phyloP scores from a whole-genome alignment of 2,888 invertebrate genomes.

The Conistra vaccinii region DNA sequence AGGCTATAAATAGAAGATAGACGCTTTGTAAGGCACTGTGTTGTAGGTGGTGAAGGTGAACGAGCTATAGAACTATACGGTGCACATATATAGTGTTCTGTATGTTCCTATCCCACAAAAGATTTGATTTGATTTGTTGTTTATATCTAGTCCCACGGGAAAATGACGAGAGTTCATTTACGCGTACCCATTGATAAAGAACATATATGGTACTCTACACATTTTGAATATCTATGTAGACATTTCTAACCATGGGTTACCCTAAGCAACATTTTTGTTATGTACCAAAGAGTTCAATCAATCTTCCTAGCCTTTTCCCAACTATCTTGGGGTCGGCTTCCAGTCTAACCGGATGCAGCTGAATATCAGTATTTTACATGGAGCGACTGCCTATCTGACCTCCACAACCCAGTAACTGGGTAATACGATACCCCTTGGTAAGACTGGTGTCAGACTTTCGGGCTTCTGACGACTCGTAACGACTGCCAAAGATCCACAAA shows the following conservation, averaged over 20 bases:
- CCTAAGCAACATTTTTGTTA: background rate
- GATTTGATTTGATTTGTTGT: background rate
- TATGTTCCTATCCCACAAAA: background rate
- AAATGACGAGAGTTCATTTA: background rate
- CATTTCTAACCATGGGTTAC: background rate
- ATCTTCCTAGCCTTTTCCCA: too few species aligned
- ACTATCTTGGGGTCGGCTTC: too few species aligned
- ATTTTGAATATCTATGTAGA: background rate
- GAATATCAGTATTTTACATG: too few species aligned
- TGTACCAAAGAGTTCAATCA: background rate
- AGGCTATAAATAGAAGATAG: slow-evolving; percentile 12
- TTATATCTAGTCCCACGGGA: background rate
- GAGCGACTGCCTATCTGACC: too few species aligned
- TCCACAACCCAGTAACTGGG: too few species aligned
- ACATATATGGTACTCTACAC: background rate
- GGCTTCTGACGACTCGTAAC: too few species aligned
- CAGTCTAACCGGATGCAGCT: too few species aligned
- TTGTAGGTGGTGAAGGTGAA: background rate
- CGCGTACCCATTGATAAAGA: background rate
- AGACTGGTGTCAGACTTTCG: too few species aligned
- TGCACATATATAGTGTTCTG: background rate
- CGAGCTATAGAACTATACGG: background rate
- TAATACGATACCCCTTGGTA: too few species aligned
- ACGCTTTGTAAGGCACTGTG: background rate
- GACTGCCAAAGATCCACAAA: too few species aligned